Conservation (phyloP, 2,888 invertebrate species). For the Tuberolachnus salignus region DNA sequence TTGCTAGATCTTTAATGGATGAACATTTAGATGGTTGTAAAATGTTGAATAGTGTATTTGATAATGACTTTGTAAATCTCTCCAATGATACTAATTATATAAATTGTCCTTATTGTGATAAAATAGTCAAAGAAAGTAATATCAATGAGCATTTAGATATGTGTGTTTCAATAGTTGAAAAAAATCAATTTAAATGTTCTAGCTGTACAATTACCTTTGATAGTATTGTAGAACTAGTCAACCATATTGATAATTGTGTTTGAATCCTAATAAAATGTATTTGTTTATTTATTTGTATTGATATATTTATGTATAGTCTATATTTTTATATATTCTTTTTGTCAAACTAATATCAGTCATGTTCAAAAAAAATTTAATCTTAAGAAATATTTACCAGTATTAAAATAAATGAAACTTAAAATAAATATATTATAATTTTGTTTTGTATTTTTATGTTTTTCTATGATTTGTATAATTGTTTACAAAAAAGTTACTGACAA, state of each 20-base stretch:
- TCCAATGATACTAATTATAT: conserved; percentile 33
- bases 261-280: not conserved
- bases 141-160: conserved; percentile 60
- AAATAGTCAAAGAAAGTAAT: conserved; percentile 56
- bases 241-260: conserved; percentile 40
- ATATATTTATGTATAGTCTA: too few species aligned
- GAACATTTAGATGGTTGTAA: conserved; percentile 60
- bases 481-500: too few species aligned
- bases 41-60: conserved; percentile 44
- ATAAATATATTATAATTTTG: not conserved
- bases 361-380: too few species aligned
- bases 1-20: conserved; percentile 58
- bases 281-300: not conserved
- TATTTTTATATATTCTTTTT: not conserved
- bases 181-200: conserved; percentile 22
- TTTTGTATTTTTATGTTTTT: not conserved
- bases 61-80: conserved; percentile 26
- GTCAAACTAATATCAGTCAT: too few species aligned
- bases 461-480: too few species aligned
- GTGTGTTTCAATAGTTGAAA: conserved; percentile 57
- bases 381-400: too few species aligned
- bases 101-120: conserved; percentile 59
- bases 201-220: conserved; percentile 17
- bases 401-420: too few species aligned
- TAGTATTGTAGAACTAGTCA: conserved; percentile 30